Evolutionary conservation across 2,113 vertebrate species (phyloP).

Genomic region (Sceloporus undulatus): DNA sequence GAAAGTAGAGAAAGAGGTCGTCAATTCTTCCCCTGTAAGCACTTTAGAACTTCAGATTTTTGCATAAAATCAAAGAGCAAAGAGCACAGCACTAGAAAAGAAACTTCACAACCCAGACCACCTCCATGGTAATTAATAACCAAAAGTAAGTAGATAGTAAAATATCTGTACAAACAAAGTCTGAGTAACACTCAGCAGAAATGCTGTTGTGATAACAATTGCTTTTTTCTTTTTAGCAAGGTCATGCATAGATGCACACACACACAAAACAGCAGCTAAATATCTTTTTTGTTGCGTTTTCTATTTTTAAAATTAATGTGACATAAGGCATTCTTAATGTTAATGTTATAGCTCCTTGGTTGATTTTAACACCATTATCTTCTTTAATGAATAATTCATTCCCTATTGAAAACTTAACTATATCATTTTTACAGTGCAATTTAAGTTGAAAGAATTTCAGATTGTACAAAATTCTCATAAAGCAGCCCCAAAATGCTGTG

Average conservation of each 20-base stretch:
- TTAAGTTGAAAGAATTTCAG: slow-evolving; percentile 80
- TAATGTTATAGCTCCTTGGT: slow-evolving; percentile 82
- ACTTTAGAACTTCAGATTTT: slow-evolving; percentile 28
- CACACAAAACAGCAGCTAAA: slow-evolving; percentile 52
- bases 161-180: slow-evolving; percentile 31
- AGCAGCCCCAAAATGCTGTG: slow-evolving; percentile 71
- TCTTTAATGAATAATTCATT: slow-evolving; percentile 85
- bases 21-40: neutral
- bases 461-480: slow-evolving; percentile 73
- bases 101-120: slow-evolving; percentile 51
- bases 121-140: slow-evolving; percentile 68
- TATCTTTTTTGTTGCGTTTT: slow-evolving; percentile 76
- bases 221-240: slow-evolving; percentile 73
- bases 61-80: slow-evolving; percentile 54
- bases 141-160: slow-evolving; percentile 70
- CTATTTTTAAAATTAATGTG: slow-evolving; percentile 81
- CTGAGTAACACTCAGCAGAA: slow-evolving; percentile 69
- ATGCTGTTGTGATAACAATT: slow-evolving; percentile 72
- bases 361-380: slow-evolving; percentile 79
- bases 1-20: neutral
- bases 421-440: slow-evolving; percentile 83
- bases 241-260: slow-evolving; percentile 17
- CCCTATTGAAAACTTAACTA: slow-evolving; percentile 79
- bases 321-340: slow-evolving; percentile 80
- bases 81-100: slow-evolving; percentile 50